These are phyloP conservation scores for Gallirallus australis DNA, from an alignment of 2,797 vertebrate genomes.

Conservation along the genomic window DNA sequence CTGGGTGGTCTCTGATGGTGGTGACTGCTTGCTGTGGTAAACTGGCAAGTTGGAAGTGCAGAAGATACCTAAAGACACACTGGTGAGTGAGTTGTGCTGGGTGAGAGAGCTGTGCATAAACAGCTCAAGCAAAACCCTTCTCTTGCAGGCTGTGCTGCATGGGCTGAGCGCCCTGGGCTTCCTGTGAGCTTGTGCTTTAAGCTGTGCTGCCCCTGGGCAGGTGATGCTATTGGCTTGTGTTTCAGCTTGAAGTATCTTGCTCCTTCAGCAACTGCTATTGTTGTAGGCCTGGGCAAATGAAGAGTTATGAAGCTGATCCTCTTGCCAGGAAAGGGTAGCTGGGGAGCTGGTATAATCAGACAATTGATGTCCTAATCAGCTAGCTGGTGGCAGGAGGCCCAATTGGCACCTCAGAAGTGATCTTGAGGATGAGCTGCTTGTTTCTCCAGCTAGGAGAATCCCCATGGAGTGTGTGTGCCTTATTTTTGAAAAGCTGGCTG, in stretches of 20 bases:
- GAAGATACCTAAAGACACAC: background rate
- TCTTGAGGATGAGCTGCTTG: background rate
- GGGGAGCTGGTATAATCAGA: background rate
- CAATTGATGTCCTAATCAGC: background rate
- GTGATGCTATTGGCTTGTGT: background rate
- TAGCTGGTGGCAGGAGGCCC: background rate
- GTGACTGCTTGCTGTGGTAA: background rate
- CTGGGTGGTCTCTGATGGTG: accelerated
- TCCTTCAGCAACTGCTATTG: background rate
- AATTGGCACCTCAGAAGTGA: background rate
- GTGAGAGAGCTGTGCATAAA: background rate
- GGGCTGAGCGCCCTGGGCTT: accelerated
- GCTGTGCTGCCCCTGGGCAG: background rate
- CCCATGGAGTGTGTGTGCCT: accelerated
- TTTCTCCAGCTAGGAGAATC: background rate
- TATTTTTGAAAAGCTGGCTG: background rate
- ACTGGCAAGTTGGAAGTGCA: background rate
- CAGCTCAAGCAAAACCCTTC: accelerated
- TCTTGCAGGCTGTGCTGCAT: background rate
- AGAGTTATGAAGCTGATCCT: background rate
- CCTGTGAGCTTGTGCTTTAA: background rate
- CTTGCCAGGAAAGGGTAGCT: background rate
- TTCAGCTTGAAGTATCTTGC: background rate
- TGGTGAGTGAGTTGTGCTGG: background rate
- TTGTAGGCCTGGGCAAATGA: background rate